Conservation (phyloP, 2,113 vertebrate species). For the Phyllostomus hastatus region DNA sequence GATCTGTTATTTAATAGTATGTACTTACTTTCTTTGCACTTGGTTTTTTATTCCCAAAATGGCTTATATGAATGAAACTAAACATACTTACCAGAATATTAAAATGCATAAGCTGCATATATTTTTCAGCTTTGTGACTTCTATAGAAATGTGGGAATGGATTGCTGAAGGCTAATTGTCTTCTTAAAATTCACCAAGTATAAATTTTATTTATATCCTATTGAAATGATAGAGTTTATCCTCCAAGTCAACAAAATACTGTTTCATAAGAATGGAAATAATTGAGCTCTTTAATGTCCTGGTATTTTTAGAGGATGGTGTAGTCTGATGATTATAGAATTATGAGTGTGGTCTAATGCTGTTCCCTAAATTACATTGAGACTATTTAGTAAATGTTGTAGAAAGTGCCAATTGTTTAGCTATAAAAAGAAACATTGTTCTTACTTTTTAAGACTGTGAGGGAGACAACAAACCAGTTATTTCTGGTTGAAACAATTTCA, state of each 20-base stretch:
- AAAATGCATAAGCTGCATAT: neutral
- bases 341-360: neutral
- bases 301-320: neutral
- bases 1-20: neutral
- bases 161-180: neutral
- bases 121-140: conserved; percentile 19
- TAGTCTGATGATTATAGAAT: neutral
- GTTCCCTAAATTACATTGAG: neutral
- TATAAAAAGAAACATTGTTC: conserved; percentile 67
- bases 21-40: conserved; percentile 26
- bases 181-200: neutral
- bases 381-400: conserved; percentile 30
- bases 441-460: conserved; percentile 37
- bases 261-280: neutral
- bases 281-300: neutral
- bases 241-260: neutral
- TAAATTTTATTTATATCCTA: conserved; percentile 3
- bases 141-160: neutral
- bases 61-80: neutral
- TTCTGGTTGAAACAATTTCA: conserved; percentile 47
- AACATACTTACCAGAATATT: neutral
- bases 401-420: conserved; percentile 59
- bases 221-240: neutral
- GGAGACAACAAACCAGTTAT: conserved; percentile 46
- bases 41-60: neutral